A percentile compares a stretch with the other conserved stretches of the same genome.
phyloP scores from a whole-genome alignment of 2,797 vertebrate species.

The Hypotaenidia okinawae region DNA sequence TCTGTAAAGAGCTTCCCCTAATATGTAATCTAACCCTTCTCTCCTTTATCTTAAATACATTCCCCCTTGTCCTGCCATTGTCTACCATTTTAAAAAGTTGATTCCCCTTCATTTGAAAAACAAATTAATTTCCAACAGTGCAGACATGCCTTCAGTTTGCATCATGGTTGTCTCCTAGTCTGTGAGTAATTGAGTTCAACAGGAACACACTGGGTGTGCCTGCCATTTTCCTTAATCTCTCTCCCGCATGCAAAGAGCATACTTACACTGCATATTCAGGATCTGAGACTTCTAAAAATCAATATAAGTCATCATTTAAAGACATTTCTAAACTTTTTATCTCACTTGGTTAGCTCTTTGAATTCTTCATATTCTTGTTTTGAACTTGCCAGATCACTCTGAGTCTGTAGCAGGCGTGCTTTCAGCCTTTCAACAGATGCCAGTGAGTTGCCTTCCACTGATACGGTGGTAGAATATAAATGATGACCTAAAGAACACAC shows the following conservation, averaged over 20 bases:
- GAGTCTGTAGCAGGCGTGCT: conserved; percentile 87
- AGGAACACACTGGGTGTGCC: background rate
- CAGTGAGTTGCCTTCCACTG: conserved; percentile 74
- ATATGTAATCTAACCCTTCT: too few relatives aligned
- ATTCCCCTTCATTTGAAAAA: background rate
- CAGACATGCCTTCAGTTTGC: background rate
- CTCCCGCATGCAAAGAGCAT: background rate
- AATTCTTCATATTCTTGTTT: conserved; percentile 92
- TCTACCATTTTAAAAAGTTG: too few relatives aligned
- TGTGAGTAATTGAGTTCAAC: background rate
- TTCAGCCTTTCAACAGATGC: conserved; percentile 85
- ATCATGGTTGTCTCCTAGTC: background rate
- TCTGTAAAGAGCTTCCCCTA: too few relatives aligned
- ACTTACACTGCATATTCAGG: background rate
- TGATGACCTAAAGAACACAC: conserved; percentile 69
- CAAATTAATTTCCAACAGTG: background rate
- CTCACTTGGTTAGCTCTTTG: conserved; percentile 92
- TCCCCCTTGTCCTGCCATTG: too few relatives aligned
- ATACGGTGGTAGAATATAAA: conserved; percentile 68
- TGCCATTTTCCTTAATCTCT: background rate
- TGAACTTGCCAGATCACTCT: conserved; percentile 84
- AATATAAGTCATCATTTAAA: background rate
- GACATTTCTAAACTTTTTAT: background rate
- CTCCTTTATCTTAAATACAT: too few relatives aligned
- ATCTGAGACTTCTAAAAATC: background rate